These are phyloP conservation scores for Phyllotis vaccarum DNA, from an alignment of 2,797 vertebrate genomes.

Conservation along the genomic window DNA sequence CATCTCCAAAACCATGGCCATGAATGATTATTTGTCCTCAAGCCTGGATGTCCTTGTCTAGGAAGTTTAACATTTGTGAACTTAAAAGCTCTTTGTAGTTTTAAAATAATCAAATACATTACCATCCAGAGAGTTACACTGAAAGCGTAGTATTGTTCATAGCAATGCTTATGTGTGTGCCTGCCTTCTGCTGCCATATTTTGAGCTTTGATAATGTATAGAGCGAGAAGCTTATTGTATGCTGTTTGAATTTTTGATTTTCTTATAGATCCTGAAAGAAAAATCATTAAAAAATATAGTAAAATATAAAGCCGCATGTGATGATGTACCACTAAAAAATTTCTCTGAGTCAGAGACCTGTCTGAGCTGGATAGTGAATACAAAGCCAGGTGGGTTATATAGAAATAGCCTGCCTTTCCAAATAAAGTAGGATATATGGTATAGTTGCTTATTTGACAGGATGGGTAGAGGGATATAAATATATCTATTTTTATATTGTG, in stretches of 20 bases:
- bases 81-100: not conserved
- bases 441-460: not conserved
- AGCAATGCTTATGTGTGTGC: not conserved
- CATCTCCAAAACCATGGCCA: not conserved
- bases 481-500: not conserved
- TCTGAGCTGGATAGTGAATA: not conserved
- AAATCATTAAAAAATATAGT: not conserved
- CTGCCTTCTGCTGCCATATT: not conserved
- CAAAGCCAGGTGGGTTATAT: not conserved
- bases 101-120: not conserved
- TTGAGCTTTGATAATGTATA: not conserved
- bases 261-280: not conserved
- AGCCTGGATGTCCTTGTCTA: not conserved
- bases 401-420: not conserved
- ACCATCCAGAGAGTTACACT: not conserved
- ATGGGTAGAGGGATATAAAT: not conserved
- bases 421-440: not conserved
- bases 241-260: not conserved
- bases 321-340: not conserved
- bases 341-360: not conserved
- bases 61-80: not conserved
- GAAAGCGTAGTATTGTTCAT: not conserved
- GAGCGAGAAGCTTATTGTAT: not conserved
- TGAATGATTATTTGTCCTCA: fast-evolving
- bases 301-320: not conserved